phyloP scores from a whole-genome alignment of 2,888 invertebrate genomes.

The Protodeltote pygarga region DNA sequence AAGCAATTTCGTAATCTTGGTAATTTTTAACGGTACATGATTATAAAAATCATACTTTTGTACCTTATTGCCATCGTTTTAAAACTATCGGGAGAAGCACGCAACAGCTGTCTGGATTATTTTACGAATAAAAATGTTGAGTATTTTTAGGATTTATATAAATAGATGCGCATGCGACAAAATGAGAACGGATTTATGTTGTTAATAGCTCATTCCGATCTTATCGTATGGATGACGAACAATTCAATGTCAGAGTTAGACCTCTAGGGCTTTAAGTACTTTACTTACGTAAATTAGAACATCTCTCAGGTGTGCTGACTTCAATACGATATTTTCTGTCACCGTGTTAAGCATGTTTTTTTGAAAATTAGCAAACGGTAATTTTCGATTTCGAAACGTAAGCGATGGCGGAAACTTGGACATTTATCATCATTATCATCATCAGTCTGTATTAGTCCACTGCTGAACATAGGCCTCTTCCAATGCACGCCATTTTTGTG shows the following conservation, averaged over 20 bases:
- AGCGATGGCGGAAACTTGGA: too few relatives aligned
- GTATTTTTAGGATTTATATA: constrained; percentile 60
- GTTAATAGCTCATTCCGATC: constrained; percentile 28
- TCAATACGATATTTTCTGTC: too few relatives aligned
- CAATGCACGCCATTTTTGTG: too few relatives aligned
- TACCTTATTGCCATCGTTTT: constrained; percentile 34
- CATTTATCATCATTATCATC: too few relatives aligned
- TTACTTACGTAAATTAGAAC: too few relatives aligned
- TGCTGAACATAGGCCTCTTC: too few relatives aligned
- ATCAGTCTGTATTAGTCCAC: too few relatives aligned
- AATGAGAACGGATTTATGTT: constrained; percentile 48
- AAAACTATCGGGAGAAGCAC: constrained; percentile 45
- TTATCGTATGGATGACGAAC: background rate
- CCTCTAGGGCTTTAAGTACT: too few relatives aligned
- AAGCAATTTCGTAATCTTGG: constrained; percentile 10
- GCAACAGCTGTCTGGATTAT: constrained; percentile 75
- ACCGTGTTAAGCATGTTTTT: too few relatives aligned
- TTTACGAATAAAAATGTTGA: constrained; percentile 64
- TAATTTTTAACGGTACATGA: constrained; percentile 14
- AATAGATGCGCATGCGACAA: constrained; percentile 58
- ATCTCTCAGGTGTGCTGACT: too few relatives aligned
- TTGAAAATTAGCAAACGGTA: too few relatives aligned
- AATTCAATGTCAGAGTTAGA: constrained; percentile 26
- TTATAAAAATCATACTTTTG: constrained; percentile 20
- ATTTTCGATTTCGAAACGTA: too few relatives aligned